These are phyloP conservation scores for Taeniopygia guttata DNA, from an alignment of 2,797 vertebrate genomes.

Conservation along the genomic window DNA sequence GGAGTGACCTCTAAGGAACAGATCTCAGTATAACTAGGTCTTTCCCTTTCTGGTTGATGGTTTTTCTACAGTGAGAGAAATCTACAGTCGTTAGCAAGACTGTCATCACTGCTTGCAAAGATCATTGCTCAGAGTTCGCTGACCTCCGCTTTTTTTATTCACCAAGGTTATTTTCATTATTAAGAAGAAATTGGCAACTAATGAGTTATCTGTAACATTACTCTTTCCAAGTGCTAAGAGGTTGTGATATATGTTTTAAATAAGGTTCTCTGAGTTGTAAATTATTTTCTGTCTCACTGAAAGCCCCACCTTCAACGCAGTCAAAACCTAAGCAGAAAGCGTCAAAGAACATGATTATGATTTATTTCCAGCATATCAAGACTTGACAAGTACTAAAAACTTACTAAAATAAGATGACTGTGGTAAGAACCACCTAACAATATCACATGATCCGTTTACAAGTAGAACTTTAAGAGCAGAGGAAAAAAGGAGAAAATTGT, in stretches of 20 bases:
- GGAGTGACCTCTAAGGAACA: not conserved
- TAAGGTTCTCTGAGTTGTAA: not conserved
- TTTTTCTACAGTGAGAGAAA: not conserved
- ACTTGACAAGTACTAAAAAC: not conserved
- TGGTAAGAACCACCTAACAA: not conserved
- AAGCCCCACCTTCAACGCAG: not conserved
- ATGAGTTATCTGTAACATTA: not conserved
- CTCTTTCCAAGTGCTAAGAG: not conserved
- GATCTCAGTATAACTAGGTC: not conserved
- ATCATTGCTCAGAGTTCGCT: not conserved
- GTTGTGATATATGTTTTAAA: not conserved
- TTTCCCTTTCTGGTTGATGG: not conserved
- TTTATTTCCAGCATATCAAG: not conserved
- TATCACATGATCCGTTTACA: not conserved
- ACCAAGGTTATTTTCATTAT: not conserved
- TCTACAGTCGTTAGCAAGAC: not conserved
- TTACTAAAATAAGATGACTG: not conserved
- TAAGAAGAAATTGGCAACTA: not conserved
- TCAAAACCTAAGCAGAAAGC: not conserved
- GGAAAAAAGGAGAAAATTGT: not conserved
- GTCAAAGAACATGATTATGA: not conserved
- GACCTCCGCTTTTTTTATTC: not conserved
- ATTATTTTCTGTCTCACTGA: not conserved
- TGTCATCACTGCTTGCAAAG: not conserved
- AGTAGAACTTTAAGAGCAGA: not conserved